Conservation (phyloP, 1,140 invertebrate species). For the Drosophila albomicans region DNA sequence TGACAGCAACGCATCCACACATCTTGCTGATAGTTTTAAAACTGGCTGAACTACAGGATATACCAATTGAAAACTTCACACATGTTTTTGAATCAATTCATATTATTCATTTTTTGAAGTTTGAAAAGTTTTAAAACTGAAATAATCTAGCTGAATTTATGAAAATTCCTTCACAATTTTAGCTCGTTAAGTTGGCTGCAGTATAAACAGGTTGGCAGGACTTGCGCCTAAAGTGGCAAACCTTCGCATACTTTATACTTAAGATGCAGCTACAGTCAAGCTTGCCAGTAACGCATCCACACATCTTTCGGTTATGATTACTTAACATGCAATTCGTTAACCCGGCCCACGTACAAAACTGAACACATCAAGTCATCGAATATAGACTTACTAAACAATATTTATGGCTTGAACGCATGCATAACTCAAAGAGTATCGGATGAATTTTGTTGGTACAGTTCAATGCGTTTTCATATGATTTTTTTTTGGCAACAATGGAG, state of each 20-base stretch:
- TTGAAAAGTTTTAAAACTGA: too few relatives aligned
- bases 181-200: background rate
- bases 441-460: conserved; percentile 6
- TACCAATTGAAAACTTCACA: too few relatives aligned
- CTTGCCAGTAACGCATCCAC: background rate
- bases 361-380: conserved; percentile 6
- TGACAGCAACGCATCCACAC: background rate
- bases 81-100: too few relatives aligned
- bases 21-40: background rate
- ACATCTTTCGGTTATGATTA: conserved; percentile 5
- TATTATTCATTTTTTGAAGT: too few relatives aligned
- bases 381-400: conserved; percentile 4
- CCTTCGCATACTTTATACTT: background rate
- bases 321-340: conserved; percentile 15
- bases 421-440: conserved; percentile 1
- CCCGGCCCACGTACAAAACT: conserved; percentile 21
- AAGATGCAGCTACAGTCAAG: background rate
- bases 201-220: background rate
- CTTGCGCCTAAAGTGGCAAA: background rate
- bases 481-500: conserved; percentile 14
- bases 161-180: background rate
- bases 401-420: conserved; percentile 30
- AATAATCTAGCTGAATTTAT: too few relatives aligned
- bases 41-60: too few relatives aligned
- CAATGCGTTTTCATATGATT: conserved; percentile 15